Evolutionary conservation across 2,797 vertebrate genomes (phyloP), one percentile per base, ranked within the genome.

Genomic region (Okamejei kenojei): DNA sequence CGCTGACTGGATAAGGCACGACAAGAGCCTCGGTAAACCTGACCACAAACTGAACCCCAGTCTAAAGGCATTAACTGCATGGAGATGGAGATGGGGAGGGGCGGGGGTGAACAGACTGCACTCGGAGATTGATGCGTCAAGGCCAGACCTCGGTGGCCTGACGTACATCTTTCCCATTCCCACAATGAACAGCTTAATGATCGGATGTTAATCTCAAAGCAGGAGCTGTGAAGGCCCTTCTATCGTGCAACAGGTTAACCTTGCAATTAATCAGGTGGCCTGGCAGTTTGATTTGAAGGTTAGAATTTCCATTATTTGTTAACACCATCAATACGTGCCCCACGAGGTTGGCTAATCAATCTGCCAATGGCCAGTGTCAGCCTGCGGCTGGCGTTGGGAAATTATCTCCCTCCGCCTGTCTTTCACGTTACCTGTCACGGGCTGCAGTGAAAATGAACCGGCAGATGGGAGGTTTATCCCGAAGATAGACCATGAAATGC

Each of bases 241-340:
- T 35, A 7, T 32, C 23, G 11, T 29, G 29, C 68, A 92, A 92
- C 71, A 73, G 73, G 71, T 92, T 92, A 54, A 26, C 13, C 71
- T 76, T 13, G 10, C 90, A 92, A 54, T 92, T 73, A 76, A 92
- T 92, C 90, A 76, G 90, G 15, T 29, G 38, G 90, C 54, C 71
- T 92, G 90, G 76, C 90, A 54, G 68, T 54, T 92, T 54, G 71
- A 92, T 73, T 74, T 92, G 90, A 92, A 92, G 68, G 90, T 92
- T 76, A 74, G 90, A 92, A 76, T 92, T 92, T 92, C 38, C 90
- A 92, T 92, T 92, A 54, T 91, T 76, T 73, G 90, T 91, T 76
- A 74, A 92, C 90, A 54, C 76, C 71, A 76, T 76, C 90, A 92
- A 76, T 92, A 73, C 29, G 45, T 54, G 68, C 5, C 71, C 68